phyloP scores from a whole-genome alignment of 2,797 vertebrate genomes.

The Onychomys leucogaster region DNA sequence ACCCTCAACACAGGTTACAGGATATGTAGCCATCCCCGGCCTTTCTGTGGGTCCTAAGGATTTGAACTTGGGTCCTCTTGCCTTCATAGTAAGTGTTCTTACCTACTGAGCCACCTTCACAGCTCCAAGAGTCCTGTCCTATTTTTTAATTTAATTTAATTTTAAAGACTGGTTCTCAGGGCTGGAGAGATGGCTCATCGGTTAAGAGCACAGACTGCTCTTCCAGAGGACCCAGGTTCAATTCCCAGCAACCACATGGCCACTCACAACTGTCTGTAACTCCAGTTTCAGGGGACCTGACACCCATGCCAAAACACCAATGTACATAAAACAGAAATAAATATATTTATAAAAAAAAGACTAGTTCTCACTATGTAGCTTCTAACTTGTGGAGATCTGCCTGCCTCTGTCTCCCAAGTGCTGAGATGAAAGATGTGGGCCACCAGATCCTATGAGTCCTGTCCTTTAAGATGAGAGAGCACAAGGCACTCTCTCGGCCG shows the following conservation, averaged over 20 bases:
- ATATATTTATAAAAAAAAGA: too few relatives aligned
- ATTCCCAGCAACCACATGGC: too few relatives aligned
- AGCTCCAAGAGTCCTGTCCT: not conserved
- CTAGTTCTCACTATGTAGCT: not conserved
- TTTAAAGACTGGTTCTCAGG: too few relatives aligned
- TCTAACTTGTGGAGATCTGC: not conserved
- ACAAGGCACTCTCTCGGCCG: not conserved
- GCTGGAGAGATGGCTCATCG: too few relatives aligned
- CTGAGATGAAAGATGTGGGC: too few relatives aligned
- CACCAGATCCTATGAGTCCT: not conserved
- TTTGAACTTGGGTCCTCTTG: not conserved
- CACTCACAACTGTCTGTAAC: too few relatives aligned
- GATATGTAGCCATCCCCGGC: not conserved
- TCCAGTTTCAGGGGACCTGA: too few relatives aligned
- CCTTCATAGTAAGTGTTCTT: not conserved
- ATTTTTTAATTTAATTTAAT: not conserved
- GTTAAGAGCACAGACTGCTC: too few relatives aligned
- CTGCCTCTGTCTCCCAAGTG: not conserved
- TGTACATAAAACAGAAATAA: too few relatives aligned
- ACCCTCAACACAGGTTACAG: not conserved
- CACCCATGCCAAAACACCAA: too few relatives aligned
- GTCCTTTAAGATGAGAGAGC: not conserved
- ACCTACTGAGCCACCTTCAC: not conserved
- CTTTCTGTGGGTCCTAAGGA: not conserved
- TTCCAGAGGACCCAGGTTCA: too few relatives aligned